Percentiles rank a stretch among this genome's conserved stretches.
Evolutionary conservation across 2,888 invertebrate species (phyloP).

Genomic region (Carpatolechia fugitivella): DNA sequence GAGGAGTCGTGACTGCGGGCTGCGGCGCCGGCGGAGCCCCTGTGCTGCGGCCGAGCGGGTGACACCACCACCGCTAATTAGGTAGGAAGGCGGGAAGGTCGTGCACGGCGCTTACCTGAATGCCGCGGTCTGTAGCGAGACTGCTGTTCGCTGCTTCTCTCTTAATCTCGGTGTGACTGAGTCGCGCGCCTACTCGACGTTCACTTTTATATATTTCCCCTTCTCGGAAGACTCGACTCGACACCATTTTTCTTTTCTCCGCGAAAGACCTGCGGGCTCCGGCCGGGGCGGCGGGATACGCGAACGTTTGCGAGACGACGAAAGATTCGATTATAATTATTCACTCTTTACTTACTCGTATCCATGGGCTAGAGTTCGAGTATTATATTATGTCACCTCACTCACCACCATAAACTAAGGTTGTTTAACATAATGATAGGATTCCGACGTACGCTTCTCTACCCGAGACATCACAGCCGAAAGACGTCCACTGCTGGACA

Average conservation of each 20-base stretch:
- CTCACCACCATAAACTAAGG: too few species aligned
- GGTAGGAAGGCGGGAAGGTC: constrained; percentile 25
- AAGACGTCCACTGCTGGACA: too few species aligned
- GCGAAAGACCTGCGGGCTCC: constrained; percentile 32
- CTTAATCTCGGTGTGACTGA: constrained; percentile 62
- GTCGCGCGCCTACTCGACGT: constrained; percentile 53
- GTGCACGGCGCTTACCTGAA: constrained; percentile 42
- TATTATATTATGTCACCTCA: too few species aligned
- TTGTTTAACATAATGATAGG: too few species aligned
- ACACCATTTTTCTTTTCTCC: constrained; percentile 47
- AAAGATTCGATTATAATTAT: too few species aligned
- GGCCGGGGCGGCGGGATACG: too few species aligned
- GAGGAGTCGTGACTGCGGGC: constrained; percentile 33
- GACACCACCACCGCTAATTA: constrained; percentile 32
- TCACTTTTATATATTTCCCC: constrained; percentile 71
- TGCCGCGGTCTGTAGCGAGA: constrained; percentile 24
- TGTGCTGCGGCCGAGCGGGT: constrained; percentile 33
- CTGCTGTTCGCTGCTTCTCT: constrained; percentile 42
- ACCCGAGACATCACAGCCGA: too few species aligned
- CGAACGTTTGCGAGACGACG: too few species aligned
- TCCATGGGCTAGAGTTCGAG: too few species aligned
- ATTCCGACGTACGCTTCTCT: too few species aligned
- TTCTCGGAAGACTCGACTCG: constrained; percentile 44
- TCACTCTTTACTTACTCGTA: too few species aligned
- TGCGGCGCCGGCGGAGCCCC: constrained; percentile 24